phyloP scores from a whole-genome alignment of 2,888 invertebrate genomes.

The Sabatieria punctata region DNA sequence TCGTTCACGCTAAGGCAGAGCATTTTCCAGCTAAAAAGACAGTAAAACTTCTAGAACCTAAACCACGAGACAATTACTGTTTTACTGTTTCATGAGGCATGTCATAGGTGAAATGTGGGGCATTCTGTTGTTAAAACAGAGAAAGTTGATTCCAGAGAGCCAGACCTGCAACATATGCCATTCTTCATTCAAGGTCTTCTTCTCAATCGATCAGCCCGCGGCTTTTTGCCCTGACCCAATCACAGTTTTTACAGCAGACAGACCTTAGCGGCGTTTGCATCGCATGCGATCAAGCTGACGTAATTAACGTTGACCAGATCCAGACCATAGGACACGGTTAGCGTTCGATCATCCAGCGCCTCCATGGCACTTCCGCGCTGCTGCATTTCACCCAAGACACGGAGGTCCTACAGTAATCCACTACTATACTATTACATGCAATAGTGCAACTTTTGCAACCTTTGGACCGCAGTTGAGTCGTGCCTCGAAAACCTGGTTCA shows the following conservation, averaged over 20 bases:
- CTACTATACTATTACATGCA: too few relatives aligned
- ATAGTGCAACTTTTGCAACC: too few relatives aligned
- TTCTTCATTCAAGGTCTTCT: too few relatives aligned
- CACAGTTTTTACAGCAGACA: too few relatives aligned
- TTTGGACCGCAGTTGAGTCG: too few relatives aligned
- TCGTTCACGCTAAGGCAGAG: constrained; percentile 81
- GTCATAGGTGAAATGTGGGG: constrained; percentile 80
- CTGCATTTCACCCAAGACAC: constrained; percentile 54
- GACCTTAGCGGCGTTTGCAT: constrained; percentile 82
- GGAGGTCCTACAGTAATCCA: constrained; percentile 56
- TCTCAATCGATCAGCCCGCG: too few relatives aligned
- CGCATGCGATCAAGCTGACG: constrained; percentile 85
- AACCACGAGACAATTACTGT: constrained; percentile 3
- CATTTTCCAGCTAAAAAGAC: constrained; percentile 80
- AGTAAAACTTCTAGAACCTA: constrained; percentile 61
- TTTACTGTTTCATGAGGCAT: constrained; percentile 89
- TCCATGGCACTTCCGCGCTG: constrained; percentile 55
- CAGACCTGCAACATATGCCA: constrained; percentile 52
- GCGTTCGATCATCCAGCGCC: constrained; percentile 66
- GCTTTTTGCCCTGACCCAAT: too few relatives aligned
- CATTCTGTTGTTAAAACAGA: constrained; percentile 81
- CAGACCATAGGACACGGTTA: constrained; percentile 91
- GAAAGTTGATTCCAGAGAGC: constrained; percentile 67
- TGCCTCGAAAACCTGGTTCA: constrained; percentile 97
- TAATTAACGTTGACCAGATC: constrained; percentile 98